A percentile compares a stretch with the other conserved stretches of the same genome.
phyloP scores from a whole-genome alignment of 2,797 vertebrate species.

The Poeciliopsis paucimaculata region DNA sequence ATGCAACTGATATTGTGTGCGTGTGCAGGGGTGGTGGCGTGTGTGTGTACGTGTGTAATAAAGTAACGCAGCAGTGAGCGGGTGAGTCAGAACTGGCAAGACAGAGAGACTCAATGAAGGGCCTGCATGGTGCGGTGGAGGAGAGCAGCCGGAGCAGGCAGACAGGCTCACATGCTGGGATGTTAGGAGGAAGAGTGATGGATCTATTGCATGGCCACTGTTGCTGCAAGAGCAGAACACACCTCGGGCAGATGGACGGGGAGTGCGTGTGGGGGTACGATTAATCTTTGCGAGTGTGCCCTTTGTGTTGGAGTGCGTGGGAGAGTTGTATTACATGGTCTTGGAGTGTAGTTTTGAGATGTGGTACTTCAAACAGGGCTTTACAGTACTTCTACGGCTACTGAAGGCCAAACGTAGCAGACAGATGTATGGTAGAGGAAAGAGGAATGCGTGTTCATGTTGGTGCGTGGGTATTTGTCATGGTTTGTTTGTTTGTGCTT shows the following conservation, averaged over 20 bases:
- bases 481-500: conserved; percentile 21
- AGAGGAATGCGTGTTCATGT: conserved; percentile 12
- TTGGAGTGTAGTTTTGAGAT: conserved; percentile 55
- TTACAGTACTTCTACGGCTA: conserved; percentile 16
- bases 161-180: conserved; percentile 68
- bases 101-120: conserved; percentile 67
- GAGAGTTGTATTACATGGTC: conserved; percentile 64
- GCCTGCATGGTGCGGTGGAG: conserved; percentile 63
- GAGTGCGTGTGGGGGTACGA: conserved; percentile 55
- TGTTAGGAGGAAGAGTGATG: conserved; percentile 70
- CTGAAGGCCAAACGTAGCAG: conserved; percentile 31
- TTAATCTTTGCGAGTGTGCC: conserved; percentile 52
- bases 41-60: conserved; percentile 37
- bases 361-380: conserved; percentile 53
- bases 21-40: conserved; percentile 6
- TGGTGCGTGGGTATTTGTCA: conserved; percentile 40
- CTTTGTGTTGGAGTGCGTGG: conserved; percentile 68
- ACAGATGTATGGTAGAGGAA: neutral
- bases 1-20: conserved; percentile 35
- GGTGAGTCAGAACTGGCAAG: conserved; percentile 67
- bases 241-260: conserved; percentile 74
- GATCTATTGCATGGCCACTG: conserved; percentile 67
- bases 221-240: conserved; percentile 60
- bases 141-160: conserved; percentile 59
- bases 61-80: conserved; percentile 45